Evolutionary conservation across 2,888 invertebrate genomes (phyloP).

Genomic region (Nephrotoma flavescens): DNA sequence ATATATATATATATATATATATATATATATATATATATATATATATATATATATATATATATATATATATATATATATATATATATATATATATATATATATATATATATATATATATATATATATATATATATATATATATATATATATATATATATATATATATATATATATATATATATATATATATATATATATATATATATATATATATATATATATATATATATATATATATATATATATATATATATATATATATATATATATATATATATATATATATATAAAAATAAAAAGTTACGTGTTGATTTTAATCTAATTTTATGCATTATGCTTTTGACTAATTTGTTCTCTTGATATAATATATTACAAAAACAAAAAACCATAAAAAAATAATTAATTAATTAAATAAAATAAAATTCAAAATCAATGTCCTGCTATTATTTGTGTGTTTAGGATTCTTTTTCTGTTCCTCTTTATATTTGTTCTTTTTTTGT

Average conservation of each 20-base stretch:
- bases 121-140: too few relatives aligned
- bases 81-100: neutral
- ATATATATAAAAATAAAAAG: neutral
- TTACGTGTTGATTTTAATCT: neutral
- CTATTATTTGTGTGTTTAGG: neutral
- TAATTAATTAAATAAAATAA: neutral
- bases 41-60: too few relatives aligned
- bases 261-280: too few relatives aligned
- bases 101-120: too few relatives aligned
- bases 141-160: too few relatives aligned
- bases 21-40: too few relatives aligned
- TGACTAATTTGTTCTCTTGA: neutral
- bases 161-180: too few relatives aligned
- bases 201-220: too few relatives aligned
- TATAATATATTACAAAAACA: neutral
- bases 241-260: too few relatives aligned
- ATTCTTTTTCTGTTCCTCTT: neutral
- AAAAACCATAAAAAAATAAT: neutral
- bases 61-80: too few relatives aligned
- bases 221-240: too few relatives aligned
- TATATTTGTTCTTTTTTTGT: constrained; percentile 3
- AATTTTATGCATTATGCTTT: neutral
- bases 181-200: neutral
- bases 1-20: too few relatives aligned
- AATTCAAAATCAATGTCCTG: neutral